Conservation (phyloP, 2,888 invertebrate species). For the Andrena camellia region DNA sequence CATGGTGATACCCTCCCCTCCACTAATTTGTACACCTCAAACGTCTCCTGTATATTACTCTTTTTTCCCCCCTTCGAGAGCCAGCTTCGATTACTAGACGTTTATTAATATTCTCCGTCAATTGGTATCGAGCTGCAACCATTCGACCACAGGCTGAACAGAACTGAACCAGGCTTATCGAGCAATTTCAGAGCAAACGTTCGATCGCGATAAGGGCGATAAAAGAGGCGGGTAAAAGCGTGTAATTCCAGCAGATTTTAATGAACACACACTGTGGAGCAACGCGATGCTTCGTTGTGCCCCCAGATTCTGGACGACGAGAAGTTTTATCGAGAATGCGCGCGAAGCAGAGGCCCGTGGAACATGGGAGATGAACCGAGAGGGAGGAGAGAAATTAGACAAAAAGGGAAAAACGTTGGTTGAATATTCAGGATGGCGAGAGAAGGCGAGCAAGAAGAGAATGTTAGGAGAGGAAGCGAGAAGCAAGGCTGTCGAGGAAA, state of each 20-base stretch:
- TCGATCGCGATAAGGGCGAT: slow-evolving; percentile 47
- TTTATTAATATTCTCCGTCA: neutral
- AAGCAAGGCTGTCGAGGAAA: slow-evolving; percentile 9
- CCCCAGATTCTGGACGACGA: neutral
- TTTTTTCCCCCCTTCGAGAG: neutral
- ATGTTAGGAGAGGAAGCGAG: neutral
- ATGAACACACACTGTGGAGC: slow-evolving; percentile 21
- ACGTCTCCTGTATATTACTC: neutral
- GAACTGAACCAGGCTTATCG: slow-evolving; percentile 28
- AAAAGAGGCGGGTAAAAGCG: slow-evolving; percentile 12
- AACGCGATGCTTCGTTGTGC: neutral
- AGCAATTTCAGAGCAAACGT: slow-evolving; percentile 36
- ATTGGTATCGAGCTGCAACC: neutral
- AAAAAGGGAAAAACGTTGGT: neutral
- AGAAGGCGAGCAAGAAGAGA: neutral
- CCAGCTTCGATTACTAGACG: neutral
- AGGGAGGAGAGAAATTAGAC: neutral
- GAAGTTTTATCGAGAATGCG: slow-evolving; percentile 14
- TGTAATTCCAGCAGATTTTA: slow-evolving; percentile 43
- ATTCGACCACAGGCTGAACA: neutral
- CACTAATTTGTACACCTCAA: neutral
- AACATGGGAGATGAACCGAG: neutral
- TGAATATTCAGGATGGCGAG: slow-evolving; percentile 14
- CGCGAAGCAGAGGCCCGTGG: neutral
- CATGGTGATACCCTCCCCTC: neutral